Evolutionary conservation across 2,888 invertebrate genomes (phyloP).

Genomic region (Ptycholaimellus sp.): DNA sequence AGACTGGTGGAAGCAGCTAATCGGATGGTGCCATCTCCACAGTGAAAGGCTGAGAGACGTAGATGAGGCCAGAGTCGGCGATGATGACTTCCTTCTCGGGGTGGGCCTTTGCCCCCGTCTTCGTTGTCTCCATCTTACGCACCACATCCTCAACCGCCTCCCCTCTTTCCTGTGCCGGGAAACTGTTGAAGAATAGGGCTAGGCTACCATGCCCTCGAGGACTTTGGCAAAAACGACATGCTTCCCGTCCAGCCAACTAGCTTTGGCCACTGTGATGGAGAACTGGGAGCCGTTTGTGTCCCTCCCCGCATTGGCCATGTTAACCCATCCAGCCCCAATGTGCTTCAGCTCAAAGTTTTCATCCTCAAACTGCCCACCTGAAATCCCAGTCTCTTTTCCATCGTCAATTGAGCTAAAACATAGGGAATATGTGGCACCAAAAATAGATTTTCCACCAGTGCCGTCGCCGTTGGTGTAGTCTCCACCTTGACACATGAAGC

Average conservation of each 20-base stretch:
- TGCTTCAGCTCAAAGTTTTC: constrained; percentile 61
- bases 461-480: too few relatives aligned
- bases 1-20: too few relatives aligned
- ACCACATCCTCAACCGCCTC: too few relatives aligned
- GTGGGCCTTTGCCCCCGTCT: constrained; percentile 13
- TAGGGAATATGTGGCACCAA: too few relatives aligned
- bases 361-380: too few relatives aligned
- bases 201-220: too few relatives aligned
- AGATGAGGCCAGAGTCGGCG: constrained; percentile 47
- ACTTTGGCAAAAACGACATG: constrained; percentile 9
- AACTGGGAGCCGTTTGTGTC: constrained; percentile 78
- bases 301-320: constrained; percentile 57
- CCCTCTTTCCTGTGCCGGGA: too few relatives aligned
- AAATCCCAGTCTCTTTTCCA: too few relatives aligned
- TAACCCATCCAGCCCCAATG: constrained; percentile 53
- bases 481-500: too few relatives aligned
- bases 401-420: too few relatives aligned
- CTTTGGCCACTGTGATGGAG: constrained; percentile 55
- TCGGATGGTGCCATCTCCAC: constrained; percentile 59
- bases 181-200: too few relatives aligned
- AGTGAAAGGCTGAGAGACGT: constrained; percentile 48
- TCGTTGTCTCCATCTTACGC: constrained; percentile 10
- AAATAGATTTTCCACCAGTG: too few relatives aligned
- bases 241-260: constrained; percentile 41
- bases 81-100: constrained; percentile 47